Conservation (phyloP, 2,888 invertebrate species). For the Tiphia femorata region DNA sequence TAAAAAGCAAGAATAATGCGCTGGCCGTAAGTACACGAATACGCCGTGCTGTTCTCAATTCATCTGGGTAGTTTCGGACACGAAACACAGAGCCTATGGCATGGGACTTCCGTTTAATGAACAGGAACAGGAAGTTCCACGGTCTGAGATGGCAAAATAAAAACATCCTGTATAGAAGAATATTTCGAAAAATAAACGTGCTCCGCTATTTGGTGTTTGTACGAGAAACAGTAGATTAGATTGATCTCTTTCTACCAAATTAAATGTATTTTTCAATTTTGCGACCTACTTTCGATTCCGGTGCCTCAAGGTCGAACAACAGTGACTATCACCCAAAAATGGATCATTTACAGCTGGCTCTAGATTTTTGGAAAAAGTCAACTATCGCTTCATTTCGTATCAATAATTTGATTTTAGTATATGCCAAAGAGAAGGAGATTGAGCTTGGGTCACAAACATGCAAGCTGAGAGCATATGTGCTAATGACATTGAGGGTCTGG, state of each 20-base stretch:
- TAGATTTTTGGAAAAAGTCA: constrained; percentile 21
- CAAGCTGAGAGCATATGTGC: constrained; percentile 65
- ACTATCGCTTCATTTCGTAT: constrained; percentile 25
- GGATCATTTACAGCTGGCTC: constrained; percentile 28
- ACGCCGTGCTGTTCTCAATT: constrained; percentile 32
- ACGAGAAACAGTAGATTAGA: constrained; percentile 10
- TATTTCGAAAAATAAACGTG: constrained; percentile 51
- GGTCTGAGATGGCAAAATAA: constrained; percentile 60
- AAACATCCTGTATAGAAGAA: constrained; percentile 64
- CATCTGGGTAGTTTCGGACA: constrained; percentile 42
- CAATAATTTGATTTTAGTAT: constrained; percentile 48
- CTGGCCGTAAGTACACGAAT: constrained; percentile 56
- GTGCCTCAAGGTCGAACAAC: constrained; percentile 44
- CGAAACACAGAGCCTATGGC: constrained; percentile 63
- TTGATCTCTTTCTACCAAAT: constrained; percentile 5
- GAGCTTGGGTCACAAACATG: constrained; percentile 53
- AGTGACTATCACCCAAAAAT: constrained; percentile 29
- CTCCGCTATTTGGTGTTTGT: constrained; percentile 17
- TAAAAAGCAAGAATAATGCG: constrained; percentile 53
- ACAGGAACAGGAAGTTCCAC: constrained; percentile 69
- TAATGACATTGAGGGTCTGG: constrained; percentile 63
- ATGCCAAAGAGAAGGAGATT: constrained; percentile 33
- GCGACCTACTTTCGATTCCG: constrained; percentile 41
- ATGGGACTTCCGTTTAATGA: constrained; percentile 66
- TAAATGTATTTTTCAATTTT: constrained; percentile 29